A percentile compares a stretch with the other conserved stretches of the same genome.
phyloP scores from a whole-genome alignment of 2,113 vertebrate species.

The Lathamus discolor region DNA sequence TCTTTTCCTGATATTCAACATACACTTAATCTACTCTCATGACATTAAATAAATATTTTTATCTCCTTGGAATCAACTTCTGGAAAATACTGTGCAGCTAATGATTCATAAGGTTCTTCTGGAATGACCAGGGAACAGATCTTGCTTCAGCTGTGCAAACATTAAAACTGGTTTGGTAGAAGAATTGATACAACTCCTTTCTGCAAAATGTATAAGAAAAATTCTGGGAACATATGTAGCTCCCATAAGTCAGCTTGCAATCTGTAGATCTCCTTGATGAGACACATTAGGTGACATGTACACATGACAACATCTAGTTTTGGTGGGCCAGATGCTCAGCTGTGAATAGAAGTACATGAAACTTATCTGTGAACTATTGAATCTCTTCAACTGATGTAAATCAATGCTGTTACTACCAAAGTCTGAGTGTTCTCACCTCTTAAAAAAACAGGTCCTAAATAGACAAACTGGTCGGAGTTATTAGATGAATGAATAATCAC shows the following conservation, averaged over 20 bases:
- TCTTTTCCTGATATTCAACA: neutral
- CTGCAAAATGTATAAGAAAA: neutral
- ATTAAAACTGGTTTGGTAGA: neutral
- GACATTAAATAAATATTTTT: neutral
- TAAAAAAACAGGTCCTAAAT: neutral
- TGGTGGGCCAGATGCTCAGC: neutral
- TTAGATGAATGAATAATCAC: neutral
- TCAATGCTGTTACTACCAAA: neutral
- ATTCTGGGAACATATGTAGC: neutral
- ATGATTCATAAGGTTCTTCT: neutral
- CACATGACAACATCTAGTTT: neutral
- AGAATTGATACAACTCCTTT: neutral
- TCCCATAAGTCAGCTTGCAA: neutral
- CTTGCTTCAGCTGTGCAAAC: neutral
- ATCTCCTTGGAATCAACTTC: neutral
- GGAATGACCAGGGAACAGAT: neutral
- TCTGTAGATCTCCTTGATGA: neutral
- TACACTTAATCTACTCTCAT: neutral
- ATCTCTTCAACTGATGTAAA: neutral
- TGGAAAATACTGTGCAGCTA: neutral
- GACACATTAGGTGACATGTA: neutral
- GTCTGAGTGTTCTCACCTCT: neutral
- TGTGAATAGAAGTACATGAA: neutral
- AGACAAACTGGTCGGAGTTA: neutral
- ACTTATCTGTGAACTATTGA: neutral